Percentiles rank a stretch among this genome's conserved stretches.
Conservation (phyloP, 2,797 vertebrate species). For the Buphagus erythrorhynchus region DNA sequence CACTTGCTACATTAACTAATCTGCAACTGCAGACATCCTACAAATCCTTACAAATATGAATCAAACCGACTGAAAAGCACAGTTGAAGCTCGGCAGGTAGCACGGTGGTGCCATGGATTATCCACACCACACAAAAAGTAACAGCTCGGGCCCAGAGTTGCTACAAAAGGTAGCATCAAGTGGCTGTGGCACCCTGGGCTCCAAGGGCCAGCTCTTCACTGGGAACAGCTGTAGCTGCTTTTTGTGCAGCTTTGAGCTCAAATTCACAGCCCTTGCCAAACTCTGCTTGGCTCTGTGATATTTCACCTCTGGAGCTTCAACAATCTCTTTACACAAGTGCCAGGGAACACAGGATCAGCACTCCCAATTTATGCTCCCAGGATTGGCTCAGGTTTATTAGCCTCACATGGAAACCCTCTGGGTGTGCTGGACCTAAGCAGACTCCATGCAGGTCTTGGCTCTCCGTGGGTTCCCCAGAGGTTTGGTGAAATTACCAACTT, state of each 20-base stretch:
- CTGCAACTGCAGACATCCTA: background rate
- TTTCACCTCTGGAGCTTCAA: background rate
- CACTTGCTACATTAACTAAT: background rate
- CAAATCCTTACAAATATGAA: background rate
- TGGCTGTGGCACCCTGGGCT: background rate
- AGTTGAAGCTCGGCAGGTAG: background rate
- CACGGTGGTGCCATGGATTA: background rate
- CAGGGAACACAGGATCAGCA: background rate
- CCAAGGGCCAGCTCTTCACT: background rate
- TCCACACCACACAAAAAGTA: accelerated
- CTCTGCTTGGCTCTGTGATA: background rate
- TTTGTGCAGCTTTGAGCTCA: background rate
- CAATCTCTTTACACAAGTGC: background rate
- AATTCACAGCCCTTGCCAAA: background rate
- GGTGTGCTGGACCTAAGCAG: background rate
- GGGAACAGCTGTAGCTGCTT: background rate
- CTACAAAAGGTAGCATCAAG: background rate
- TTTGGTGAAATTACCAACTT: background rate
- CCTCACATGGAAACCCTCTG: background rate
- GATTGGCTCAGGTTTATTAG: background rate
- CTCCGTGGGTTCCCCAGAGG: background rate
- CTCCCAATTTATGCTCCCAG: background rate
- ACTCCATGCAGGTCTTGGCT: background rate
- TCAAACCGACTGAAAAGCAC: background rate
- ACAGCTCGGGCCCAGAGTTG: background rate